Percentiles rank a stretch among this genome's conserved stretches.
phyloP scores from a whole-genome alignment of 30 jellyfish, hydroid and myxozoan genomes.

The Hydractinia symbiolongicarpus region DNA sequence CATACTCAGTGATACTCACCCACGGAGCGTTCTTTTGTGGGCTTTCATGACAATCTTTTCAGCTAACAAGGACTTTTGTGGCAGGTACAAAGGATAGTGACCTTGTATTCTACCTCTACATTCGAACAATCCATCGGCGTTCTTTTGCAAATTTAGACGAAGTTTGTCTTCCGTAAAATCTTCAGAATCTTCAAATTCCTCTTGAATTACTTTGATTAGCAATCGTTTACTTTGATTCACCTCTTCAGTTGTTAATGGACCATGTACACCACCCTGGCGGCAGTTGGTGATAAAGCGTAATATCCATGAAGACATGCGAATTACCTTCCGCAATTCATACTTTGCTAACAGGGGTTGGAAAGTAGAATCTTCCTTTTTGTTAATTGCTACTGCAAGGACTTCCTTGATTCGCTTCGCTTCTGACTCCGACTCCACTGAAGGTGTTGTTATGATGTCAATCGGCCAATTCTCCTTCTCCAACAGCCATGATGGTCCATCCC shows the following conservation, averaged over 20 bases:
- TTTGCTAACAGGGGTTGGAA: too few relatives aligned
- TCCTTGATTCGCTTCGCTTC: conserved; percentile 44
- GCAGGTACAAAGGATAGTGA: conserved; percentile 42
- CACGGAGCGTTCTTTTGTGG: conserved; percentile 18
- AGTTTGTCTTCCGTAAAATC: conserved; percentile 19
- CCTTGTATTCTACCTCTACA: conserved; percentile 47
- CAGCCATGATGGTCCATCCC: conserved; percentile 47
- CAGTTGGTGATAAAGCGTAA: conserved; percentile 36
- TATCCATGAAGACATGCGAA: conserved; percentile 40
- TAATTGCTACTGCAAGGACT: conserved; percentile 13
- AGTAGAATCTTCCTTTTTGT: too few relatives aligned
- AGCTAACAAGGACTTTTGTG: conserved; percentile 23
- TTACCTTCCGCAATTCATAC: not conserved
- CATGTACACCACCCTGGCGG: conserved; percentile 5
- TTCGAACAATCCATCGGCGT: conserved; percentile 25
- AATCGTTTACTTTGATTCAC: conserved; percentile 7
- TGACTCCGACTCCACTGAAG: conserved; percentile 30
- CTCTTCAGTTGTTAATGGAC: conserved; percentile 57
- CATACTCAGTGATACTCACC: conserved; percentile 16
- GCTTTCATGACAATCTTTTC: conserved; percentile 34
- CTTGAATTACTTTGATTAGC: conserved; percentile 44
- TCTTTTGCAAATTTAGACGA: conserved; percentile 22
- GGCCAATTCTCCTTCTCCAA: conserved; percentile 40
- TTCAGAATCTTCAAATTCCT: conserved; percentile 1
- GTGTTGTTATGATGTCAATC: conserved; percentile 21